phyloP scores from a whole-genome alignment of 2,888 invertebrate species.

The Tethea ocularis region DNA sequence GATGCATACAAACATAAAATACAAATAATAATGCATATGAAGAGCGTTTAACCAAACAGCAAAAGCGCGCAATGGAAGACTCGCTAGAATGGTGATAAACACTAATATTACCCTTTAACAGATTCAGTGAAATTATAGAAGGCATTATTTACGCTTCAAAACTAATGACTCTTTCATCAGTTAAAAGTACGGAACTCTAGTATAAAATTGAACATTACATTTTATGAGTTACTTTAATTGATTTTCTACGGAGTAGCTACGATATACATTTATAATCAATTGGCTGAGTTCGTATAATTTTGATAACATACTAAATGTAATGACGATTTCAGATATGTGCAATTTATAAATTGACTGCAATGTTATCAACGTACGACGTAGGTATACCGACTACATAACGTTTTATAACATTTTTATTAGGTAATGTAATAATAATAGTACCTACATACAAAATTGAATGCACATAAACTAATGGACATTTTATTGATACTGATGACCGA shows the following conservation, averaged over 20 bases:
- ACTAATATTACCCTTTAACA: neutral
- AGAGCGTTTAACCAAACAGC: neutral
- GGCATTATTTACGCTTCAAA: neutral
- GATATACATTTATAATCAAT: neutral
- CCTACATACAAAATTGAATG: too few relatives aligned
- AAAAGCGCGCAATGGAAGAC: neutral
- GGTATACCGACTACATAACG: neutral
- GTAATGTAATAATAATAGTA: neutral
- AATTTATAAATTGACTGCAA: constrained; percentile 13
- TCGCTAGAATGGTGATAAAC: neutral
- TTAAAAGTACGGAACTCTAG: constrained; percentile 1
- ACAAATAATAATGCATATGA: constrained; percentile 1
- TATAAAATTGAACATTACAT: neutral
- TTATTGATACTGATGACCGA: constrained; percentile 34
- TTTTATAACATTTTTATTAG: neutral
- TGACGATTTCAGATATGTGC: neutral
- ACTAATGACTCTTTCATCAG: neutral
- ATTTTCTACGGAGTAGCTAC: neutral
- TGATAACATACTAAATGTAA: neutral
- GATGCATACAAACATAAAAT: constrained; percentile 21
- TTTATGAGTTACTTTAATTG: neutral
- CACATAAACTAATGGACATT: constrained; percentile 11
- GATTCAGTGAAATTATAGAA: neutral
- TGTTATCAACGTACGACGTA: too few relatives aligned
- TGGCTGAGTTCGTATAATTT: neutral